Base-by-base conservation (phyloP, 2,888 invertebrate genomes). In the Ametastegia equiseti region DNA sequence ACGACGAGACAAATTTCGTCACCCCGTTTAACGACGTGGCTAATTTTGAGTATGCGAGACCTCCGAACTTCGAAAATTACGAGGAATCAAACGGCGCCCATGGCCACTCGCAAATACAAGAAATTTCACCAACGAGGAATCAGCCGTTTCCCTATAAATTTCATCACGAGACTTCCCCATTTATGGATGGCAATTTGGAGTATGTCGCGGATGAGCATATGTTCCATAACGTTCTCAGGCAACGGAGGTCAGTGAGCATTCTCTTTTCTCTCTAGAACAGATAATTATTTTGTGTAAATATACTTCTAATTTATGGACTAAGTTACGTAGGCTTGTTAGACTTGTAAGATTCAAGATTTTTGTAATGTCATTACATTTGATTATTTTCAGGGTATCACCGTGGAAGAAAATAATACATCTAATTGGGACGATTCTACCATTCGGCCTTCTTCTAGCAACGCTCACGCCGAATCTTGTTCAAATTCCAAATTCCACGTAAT, bases 361-460 rank as follows among this genome's bases (percentile, higher is more conserved):
- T n/a, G n/a, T n/a, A n/a, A n/a, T n/a, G n/a, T n/a, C n/a, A n/a
- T n/a, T n/a, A n/a, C n/a, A n/a, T 78, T 5, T 23, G 27, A 63
- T 71, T 83, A 82, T 36, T 83, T 84, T 42, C 83, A 91, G 91
- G 77, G 63, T 88, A 39, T 89, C 89, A 36, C 94, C 95, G 0
- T 95, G 95, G 95, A 94, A 94, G 88, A 93, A 93, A 84, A 92
- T 96, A 54, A 90, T 96, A 13, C 94, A 94, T 81, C 90, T 96
- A 85, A 91, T 95, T 86, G 94, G 95, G 0, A 94, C 96, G 0
- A 93, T 96, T 86, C 92, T 96, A 78, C 96, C 96, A 0, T 93
- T 96, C 73, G 96, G 96, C 0, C 92, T 96, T 73, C 93, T 96
- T 83, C 92, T 96, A 77, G 95, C 96, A 0, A 95, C 96, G 0